Conservation (phyloP, 1,140 invertebrate genomes). For the Drosophila sproati region DNA sequence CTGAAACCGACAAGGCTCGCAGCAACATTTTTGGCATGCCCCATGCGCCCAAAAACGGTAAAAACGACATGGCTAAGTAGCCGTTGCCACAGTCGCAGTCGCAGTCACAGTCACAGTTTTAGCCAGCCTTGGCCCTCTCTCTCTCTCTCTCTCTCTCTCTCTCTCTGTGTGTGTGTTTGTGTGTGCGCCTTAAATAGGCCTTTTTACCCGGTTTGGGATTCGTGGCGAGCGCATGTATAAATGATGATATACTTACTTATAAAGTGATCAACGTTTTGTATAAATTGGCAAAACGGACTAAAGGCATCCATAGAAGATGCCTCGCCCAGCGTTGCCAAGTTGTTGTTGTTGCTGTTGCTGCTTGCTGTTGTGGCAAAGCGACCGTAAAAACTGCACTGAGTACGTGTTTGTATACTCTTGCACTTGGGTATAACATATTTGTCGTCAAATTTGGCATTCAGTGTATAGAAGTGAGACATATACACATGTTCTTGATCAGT, state of each 20-base stretch:
- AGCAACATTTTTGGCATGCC: constrained; percentile 77
- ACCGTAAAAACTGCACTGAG: constrained; percentile 42
- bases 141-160: too few relatives aligned
- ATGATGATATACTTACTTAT: constrained; percentile 74
- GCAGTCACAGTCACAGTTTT: constrained; percentile 1
- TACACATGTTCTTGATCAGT: too few relatives aligned
- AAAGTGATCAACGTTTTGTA: constrained; percentile 70
- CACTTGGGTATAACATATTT: too few relatives aligned
- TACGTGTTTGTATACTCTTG: constrained; percentile 19
- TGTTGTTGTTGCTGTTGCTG: too few relatives aligned
- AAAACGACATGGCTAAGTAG: constrained; percentile 63
- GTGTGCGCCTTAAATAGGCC: constrained; percentile 25
- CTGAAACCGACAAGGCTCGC: constrained; percentile 48
- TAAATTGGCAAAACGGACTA: constrained; percentile 38
- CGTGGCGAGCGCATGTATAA: constrained; percentile 51
- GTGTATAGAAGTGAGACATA: too few relatives aligned
- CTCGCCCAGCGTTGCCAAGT: constrained; percentile 15
- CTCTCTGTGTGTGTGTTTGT: neutral
- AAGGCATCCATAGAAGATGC: constrained; percentile 21
- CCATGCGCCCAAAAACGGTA: constrained; percentile 74
- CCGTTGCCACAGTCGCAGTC: constrained; percentile 6
- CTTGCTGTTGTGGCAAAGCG: constrained; percentile 6
- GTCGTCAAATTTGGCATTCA: too few relatives aligned
- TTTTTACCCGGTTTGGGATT: constrained; percentile 9
- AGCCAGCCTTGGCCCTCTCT: neutral